Conservation (phyloP, 2,888 invertebrate genomes). For the Branchipolynoe longqiensis region DNA sequence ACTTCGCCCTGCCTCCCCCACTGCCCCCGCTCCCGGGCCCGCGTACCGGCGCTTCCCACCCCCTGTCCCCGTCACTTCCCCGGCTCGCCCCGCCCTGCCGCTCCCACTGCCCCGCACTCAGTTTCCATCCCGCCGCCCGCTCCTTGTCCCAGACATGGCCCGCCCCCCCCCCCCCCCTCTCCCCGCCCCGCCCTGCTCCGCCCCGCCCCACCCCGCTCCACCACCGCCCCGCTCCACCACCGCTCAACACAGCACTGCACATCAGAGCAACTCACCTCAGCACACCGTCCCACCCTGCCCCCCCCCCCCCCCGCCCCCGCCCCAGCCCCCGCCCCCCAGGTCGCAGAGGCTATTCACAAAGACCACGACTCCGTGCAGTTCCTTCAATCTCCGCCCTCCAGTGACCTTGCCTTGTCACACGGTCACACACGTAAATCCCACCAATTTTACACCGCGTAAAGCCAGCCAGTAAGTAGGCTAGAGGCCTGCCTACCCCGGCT, state of each 20-base stretch:
- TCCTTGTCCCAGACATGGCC: background rate
- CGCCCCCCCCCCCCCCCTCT: conserved; percentile 5
- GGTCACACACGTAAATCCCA: too few relatives aligned
- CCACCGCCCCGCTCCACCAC: too few relatives aligned
- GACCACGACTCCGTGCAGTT: background rate
- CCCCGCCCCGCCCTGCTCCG: background rate
- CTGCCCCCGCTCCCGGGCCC: background rate
- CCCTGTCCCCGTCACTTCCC: conserved; percentile 9
- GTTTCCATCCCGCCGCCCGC: conserved; percentile 6
- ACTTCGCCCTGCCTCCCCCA: background rate
- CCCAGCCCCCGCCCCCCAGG: too few relatives aligned
- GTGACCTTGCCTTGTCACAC: too few relatives aligned
- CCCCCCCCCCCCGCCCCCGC: too few relatives aligned
- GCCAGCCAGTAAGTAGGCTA: too few relatives aligned
- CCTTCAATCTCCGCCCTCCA: background rate
- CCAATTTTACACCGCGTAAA: too few relatives aligned
- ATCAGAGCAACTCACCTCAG: too few relatives aligned
- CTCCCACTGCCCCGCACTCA: too few relatives aligned
- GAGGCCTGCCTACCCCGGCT: too few relatives aligned
- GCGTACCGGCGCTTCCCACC: background rate
- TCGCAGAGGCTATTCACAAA: background rate
- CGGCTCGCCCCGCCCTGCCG: background rate
- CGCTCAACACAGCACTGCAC: too few relatives aligned
- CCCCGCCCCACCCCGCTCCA: background rate
- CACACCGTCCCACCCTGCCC: too few relatives aligned